Conservation (phyloP, 2,797 vertebrate species). For the Epinephelus malabaricus region DNA sequence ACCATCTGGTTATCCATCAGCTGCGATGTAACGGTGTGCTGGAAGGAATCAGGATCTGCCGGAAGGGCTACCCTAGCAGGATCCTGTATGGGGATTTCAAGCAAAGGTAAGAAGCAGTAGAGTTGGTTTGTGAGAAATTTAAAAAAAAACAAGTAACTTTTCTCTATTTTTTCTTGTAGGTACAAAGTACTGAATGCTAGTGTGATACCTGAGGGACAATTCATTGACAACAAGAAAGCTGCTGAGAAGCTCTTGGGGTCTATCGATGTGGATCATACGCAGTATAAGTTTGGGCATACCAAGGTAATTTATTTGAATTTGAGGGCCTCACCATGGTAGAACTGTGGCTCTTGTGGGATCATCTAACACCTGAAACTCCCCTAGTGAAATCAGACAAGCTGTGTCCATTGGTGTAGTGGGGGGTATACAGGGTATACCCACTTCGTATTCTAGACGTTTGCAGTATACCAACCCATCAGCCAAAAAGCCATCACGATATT, state of each 20-base stretch:
- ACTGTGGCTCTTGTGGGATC: not conserved
- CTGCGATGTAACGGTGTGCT: conserved; percentile 90
- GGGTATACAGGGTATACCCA: too few species aligned
- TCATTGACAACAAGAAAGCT: conserved; percentile 94
- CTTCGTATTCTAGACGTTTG: too few species aligned
- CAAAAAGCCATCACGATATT: too few species aligned
- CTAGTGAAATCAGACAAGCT: not conserved
- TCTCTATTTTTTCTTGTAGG: conserved; percentile 29
- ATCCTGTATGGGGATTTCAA: conserved; percentile 91
- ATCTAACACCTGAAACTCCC: not conserved
- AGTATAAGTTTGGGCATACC: conserved; percentile 92
- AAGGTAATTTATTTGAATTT: conserved; percentile 83
- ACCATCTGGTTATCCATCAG: conserved; percentile 89
- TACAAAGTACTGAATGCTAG: conserved; percentile 91
- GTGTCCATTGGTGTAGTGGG: not conserved
- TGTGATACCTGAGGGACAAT: conserved; percentile 92
- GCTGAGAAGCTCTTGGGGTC: conserved; percentile 91
- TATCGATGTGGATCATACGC: conserved; percentile 91
- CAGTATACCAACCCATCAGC: too few species aligned
- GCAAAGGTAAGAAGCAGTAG: conserved; percentile 88
- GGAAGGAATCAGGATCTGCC: conserved; percentile 91
- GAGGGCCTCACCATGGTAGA: not conserved
- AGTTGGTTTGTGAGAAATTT: conserved; percentile 81
- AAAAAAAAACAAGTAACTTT: not conserved
- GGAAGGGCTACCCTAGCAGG: conserved; percentile 91